Evolutionary conservation across 2,888 invertebrate genomes (phyloP).

Genomic region (Acanthococcus lagerstroemiae): DNA sequence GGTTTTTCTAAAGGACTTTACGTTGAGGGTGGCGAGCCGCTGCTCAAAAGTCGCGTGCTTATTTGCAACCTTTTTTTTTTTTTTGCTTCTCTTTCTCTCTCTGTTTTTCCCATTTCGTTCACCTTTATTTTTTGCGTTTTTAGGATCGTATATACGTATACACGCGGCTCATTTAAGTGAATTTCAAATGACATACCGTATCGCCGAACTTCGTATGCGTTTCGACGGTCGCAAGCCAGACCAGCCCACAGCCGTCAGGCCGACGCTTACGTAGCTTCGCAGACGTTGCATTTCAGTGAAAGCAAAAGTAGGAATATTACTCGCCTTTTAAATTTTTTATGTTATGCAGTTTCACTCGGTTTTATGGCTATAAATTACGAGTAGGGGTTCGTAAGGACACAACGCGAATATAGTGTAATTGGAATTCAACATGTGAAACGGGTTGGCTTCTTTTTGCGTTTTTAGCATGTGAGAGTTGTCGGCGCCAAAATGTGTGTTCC

Average conservation of each 20-base stretch:
- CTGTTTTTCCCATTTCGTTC: not conserved
- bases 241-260: not conserved
- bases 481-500: too few relatives aligned
- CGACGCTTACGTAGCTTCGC: not conserved
- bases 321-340: not conserved
- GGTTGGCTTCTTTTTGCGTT: not conserved
- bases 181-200: not conserved
- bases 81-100: not conserved
- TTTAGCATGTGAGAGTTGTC: not conserved
- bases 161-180: not conserved
- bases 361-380: not conserved
- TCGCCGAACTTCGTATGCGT: too few relatives aligned
- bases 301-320: not conserved
- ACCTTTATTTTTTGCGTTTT: not conserved
- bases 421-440: too few relatives aligned
- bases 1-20: slow-evolving; percentile 12
- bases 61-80: not conserved
- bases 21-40: slow-evolving; percentile 6
- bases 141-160: not conserved
- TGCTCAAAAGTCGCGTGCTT: slow-evolving; percentile 14
- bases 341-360: not conserved
- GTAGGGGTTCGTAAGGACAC: too few relatives aligned
- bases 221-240: too few relatives aligned
- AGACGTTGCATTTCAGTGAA: not conserved
- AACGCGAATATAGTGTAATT: too few relatives aligned